These are phyloP conservation scores for Eupithecia exiguata DNA, from an alignment of 2,888 invertebrate species.

Conservation along the genomic window DNA sequence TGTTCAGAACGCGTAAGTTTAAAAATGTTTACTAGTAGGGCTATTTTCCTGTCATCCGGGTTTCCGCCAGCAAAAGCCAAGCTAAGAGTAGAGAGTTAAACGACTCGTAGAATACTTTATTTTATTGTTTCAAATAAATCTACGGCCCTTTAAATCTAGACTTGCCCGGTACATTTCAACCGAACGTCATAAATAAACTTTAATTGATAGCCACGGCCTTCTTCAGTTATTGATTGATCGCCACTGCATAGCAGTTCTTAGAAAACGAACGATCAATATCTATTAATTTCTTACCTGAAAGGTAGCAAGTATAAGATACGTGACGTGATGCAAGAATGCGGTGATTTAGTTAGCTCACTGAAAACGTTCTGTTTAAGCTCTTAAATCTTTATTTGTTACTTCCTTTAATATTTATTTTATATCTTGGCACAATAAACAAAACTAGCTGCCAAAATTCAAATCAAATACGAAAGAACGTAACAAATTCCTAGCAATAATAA, in stretches of 20 bases:
- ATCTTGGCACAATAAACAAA: background rate
- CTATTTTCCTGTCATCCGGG: too few relatives aligned
- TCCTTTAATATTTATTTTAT: background rate
- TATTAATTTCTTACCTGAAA: background rate
- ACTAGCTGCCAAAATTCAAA: background rate
- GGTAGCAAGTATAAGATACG: background rate
- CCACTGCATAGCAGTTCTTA: background rate
- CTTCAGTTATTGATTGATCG: background rate
- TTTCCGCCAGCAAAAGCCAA: too few relatives aligned
- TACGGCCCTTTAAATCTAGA: background rate
- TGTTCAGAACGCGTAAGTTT: too few relatives aligned
- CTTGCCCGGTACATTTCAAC: background rate
- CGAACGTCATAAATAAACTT: background rate
- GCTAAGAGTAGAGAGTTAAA: too few relatives aligned
- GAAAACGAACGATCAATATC: conserved; percentile 2
- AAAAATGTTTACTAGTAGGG: too few relatives aligned
- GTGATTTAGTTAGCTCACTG: background rate
- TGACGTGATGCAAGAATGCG: background rate
- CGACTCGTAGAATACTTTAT: too few relatives aligned
- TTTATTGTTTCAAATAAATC: background rate
- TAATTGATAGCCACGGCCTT: background rate
- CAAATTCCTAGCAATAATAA: too few relatives aligned
- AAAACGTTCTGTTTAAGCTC: background rate
- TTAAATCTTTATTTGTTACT: background rate
- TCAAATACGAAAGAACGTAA: background rate